Evolutionary conservation across 2,888 invertebrate species (phyloP), one percentile per base, ranked within the genome.

Genomic region (Drosophila limbata): DNA sequence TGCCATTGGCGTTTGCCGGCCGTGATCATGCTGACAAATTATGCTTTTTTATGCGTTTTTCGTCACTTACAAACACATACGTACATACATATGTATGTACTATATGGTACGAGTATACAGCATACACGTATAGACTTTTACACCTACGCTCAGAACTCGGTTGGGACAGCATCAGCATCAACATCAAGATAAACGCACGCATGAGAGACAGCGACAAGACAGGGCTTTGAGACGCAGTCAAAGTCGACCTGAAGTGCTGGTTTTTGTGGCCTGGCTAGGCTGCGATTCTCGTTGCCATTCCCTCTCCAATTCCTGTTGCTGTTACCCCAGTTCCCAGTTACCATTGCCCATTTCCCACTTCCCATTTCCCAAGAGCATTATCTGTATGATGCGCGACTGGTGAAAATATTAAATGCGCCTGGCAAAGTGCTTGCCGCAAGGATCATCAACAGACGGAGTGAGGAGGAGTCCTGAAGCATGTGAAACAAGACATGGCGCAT

Each of bases 31-130:
- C 80, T 81, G 87, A 87, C 88, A 88, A 88, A 85, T 88, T 88
- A 88, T 88, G 80, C 81, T 77, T 78, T 80, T 88, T 86, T 83
- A 86, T 87, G 81, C 80, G 81, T 79, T 78, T 85, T 81, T 84
- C 78, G 77, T 73, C 86, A 75, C 77, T 50, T 59, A 52, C 48
- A 42, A 17, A 19, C 17, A 40, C 33, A 48, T 33, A 21, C 21
- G 10, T n/a, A 45, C 9, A 8, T 8, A 28, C 8, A 28, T 1
- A 28, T 28, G 8, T 28, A 25, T 25, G 25, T 25, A n/a, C n/a
- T n/a, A n/a, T n/a, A 25, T 25, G 25, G 5, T 25, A 6, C 25
- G 25, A 25, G 25, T 25, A 28, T 28, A 28, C 6, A 28, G 8
- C 28, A 28, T 17, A 33, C 50, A 60, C 35, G 31, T 56, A 31